Base-by-base conservation (phyloP, 2,888 invertebrate species). In the Apodemia zela region DNA sequence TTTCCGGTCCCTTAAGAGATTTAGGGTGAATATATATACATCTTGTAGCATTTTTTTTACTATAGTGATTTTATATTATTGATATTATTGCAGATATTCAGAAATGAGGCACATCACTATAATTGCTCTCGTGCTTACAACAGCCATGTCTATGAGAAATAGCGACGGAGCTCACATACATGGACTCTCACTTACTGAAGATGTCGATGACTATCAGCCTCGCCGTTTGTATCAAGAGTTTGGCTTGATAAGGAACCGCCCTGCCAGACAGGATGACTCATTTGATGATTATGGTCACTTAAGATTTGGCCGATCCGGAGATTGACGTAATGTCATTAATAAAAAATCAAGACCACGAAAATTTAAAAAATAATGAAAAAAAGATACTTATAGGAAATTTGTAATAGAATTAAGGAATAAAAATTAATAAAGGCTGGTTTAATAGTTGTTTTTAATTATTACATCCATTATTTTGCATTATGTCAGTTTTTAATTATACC, bases 201-300 rank as follows among this genome's bases (percentile, higher is more conserved):
- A 89, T 15, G 87, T 87, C 2, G 87, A 87, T 21, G 88, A 86
- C n/a, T 77, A 77, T 62, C 74, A 81, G 13, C 76, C 79, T 0
- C 80, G 77, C 13, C 80, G 77, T 13, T 66, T 82, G 71, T 92
- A 93, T 71, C 93, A 93, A 58, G 94, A 94, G 75, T 94, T 94
- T 70, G 93, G 92, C 1, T 86, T 95, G 75, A 84, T 94, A 78
- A 75, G 81, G 25, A 78, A 71, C 45, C 77, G 83, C 29, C 72
- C 74, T 0, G 76, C 75, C 2, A 76, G 86, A 72, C 90, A 94
- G 1, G 94, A 94, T 49, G 94, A 95, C 66, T 89, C 93, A 21
- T 95, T 95, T 70, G 95, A 96, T 70, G 96, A 96, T 76, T 96
- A 96, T 72, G 96, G 96, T 1, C 95, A 95, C 73, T 91, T 95